Evolutionary conservation across 2,113 vertebrate genomes (phyloP).

Genomic region (Mesoclemmys tuberculata): DNA sequence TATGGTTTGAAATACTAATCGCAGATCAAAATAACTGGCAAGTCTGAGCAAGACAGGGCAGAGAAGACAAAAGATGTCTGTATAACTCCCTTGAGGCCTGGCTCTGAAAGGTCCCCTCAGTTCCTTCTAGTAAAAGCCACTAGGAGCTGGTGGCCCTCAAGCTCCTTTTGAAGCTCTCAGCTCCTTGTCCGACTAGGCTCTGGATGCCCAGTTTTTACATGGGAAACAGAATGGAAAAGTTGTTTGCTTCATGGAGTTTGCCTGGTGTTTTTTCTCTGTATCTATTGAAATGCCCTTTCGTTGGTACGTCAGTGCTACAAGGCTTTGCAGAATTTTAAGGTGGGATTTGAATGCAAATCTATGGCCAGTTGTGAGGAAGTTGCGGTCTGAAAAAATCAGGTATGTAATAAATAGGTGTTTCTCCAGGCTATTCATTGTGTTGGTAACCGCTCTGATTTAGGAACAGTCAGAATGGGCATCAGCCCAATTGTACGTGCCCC

Average conservation of each 20-base stretch:
- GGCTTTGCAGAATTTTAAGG: background rate
- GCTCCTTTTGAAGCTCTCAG: background rate
- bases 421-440: background rate
- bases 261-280: background rate
- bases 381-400: background rate
- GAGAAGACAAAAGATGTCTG: no score
- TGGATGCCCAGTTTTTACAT: background rate
- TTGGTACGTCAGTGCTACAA: background rate
- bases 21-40: background rate
- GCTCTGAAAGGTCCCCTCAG: background rate
- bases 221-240: background rate
- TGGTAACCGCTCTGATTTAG: background rate
- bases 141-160: background rate
- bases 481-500: slow-evolving; percentile 51
- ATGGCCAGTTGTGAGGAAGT: background rate
- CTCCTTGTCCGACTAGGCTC: background rate
- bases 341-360: accelerated
- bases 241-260: background rate
- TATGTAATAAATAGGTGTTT: background rate
- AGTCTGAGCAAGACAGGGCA: accelerated
- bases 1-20: background rate
- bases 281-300: accelerated
- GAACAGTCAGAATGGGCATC: slow-evolving; percentile 54
- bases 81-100: background rate
- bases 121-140: background rate